These are phyloP conservation scores for Pollenia labialis DNA, from an alignment of 2,888 invertebrate genomes.

Conservation along the genomic window DNA sequence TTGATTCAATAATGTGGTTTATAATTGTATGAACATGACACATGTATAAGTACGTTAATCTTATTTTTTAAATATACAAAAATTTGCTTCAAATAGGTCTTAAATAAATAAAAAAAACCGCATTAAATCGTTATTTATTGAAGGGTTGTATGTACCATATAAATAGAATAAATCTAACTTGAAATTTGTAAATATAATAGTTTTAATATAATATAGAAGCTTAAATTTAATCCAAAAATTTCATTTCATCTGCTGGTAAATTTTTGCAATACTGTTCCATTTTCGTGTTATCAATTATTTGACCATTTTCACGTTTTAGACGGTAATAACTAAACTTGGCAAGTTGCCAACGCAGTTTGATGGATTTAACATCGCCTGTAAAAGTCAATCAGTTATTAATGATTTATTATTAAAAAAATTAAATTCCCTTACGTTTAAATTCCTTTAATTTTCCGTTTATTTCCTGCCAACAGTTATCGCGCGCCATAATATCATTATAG, in stretches of 20 bases:
- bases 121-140: neutral
- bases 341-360: constrained; percentile 81
- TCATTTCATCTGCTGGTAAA: constrained; percentile 80
- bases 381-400: constrained; percentile 1
- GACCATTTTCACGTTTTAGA: constrained; percentile 78
- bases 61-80: neutral
- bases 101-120: neutral
- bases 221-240: constrained; percentile 75
- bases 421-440: constrained; percentile 76
- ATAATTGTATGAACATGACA: constrained; percentile 11
- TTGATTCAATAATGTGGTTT: neutral
- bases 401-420: neutral
- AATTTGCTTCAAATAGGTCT: constrained; percentile 1
- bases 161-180: constrained; percentile 2
- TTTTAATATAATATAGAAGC: neutral
- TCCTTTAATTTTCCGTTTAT: constrained; percentile 77
- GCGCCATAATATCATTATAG: constrained; percentile 77
- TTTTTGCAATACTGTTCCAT: constrained; percentile 78
- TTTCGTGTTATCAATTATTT: constrained; percentile 75
- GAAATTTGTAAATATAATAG: neutral
- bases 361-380: constrained; percentile 76
- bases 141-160: neutral
- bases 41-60: neutral
- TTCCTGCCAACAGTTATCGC: constrained; percentile 79
- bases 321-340: constrained; percentile 81